Conservation (phyloP, 2,888 invertebrate species). For the Diarsia mendica region DNA sequence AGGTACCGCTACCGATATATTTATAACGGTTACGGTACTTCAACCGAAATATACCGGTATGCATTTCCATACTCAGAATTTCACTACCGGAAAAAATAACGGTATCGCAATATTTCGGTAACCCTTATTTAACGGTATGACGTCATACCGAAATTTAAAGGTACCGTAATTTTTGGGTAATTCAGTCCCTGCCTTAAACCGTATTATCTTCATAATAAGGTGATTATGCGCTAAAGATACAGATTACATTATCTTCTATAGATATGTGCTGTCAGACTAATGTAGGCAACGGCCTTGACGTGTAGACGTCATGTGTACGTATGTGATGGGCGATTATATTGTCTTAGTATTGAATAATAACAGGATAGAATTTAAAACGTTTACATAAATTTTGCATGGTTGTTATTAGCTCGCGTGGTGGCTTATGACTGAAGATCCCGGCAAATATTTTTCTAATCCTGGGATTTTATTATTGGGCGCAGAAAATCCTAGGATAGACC, state of each 20-base stretch:
- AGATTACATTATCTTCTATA: slow-evolving; percentile 29
- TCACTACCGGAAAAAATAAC: too few relatives aligned
- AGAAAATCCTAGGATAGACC: too few relatives aligned
- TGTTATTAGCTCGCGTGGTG: not conserved
- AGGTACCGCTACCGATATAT: too few relatives aligned
- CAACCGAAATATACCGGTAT: too few relatives aligned
- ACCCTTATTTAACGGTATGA: too few relatives aligned
- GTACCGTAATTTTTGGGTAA: too few relatives aligned
- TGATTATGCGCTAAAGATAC: slow-evolving; percentile 29
- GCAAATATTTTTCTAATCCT: not conserved
- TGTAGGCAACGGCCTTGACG: slow-evolving; percentile 30
- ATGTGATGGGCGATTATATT: slow-evolving; percentile 6
- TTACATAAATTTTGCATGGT: not conserved
- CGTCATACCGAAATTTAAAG: too few relatives aligned
- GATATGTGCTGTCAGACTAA: slow-evolving; percentile 26
- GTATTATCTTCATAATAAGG: slow-evolving; percentile 6
- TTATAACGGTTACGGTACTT: too few relatives aligned
- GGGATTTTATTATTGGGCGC: too few relatives aligned
- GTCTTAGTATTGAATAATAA: slow-evolving; percentile 10
- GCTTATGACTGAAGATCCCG: not conserved
- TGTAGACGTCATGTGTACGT: not conserved
- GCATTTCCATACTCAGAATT: too few relatives aligned
- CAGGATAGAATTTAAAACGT: not conserved
- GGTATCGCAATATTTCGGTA: too few relatives aligned
- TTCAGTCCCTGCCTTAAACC: slow-evolving; percentile 20